Base-by-base conservation (phyloP, 1,140 invertebrate species). In the Drosophila kikkawai region DNA sequence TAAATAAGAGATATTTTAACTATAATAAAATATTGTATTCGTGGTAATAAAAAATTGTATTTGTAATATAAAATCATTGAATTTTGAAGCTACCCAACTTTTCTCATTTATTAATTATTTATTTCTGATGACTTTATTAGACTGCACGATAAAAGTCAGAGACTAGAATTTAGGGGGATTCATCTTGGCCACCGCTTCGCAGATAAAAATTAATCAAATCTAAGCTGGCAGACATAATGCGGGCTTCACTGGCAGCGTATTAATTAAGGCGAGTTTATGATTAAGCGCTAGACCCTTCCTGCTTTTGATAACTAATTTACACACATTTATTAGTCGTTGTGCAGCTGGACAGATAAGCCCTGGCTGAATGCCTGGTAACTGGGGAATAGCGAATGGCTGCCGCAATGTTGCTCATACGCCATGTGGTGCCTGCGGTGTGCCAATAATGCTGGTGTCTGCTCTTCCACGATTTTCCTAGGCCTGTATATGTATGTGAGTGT, bases 241-340 rank as follows among this genome's bases (percentile, higher is more conserved):
- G 57, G 53, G 42, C 36, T 59, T 74, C 68, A 55, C 34, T 22
- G 48, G n/a, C 56, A 75, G 53, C 84, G 65, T 83, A 88, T 88
- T 87, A 87, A 87, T 87, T 87, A 88, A 80, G 77, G 76, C 79
- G 77, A 78, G 84, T 80, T 87, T 83, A 84, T 87, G 80, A 84
- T 87, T 67, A 88, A 88, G 80, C 55, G 76, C 37, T 50, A 19
- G 69, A 36, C 22, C 41, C 56, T 68, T 60, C 65, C 17, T 37
- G 50, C 50, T 70, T 56, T 80, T 86, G 80, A 74, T 87, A 87
- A 87, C 83, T 87, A 87, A 87, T 87, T 87, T 80, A 84, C 77
- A 74, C 80, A 75, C 83, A 87, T 87, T 87, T 88, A 87, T 87
- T 88, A 87, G 77, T 79, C 63, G 83, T 55, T 87, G 63, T 87